These are phyloP conservation scores for Holothuria glaberrima DNA, from an alignment of 35 echinoderm and acorn worm genomes.

Conservation along the genomic window DNA sequence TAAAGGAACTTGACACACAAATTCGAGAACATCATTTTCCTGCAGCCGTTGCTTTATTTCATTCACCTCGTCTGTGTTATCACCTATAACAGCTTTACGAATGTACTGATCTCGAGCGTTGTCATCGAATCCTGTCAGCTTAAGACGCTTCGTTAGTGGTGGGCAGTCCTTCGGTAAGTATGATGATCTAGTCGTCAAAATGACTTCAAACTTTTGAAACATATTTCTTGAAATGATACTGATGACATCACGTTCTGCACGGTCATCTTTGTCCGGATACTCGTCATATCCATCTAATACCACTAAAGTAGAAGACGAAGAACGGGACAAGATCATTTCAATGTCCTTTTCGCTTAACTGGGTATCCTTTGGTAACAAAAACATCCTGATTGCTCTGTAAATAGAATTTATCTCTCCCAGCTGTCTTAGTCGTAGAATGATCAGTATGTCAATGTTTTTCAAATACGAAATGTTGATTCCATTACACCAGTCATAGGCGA, in stretches of 20 bases:
- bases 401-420: neutral
- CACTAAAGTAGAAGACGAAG: neutral
- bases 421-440: neutral
- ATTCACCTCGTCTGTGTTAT: neutral
- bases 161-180: neutral
- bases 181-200: constrained; percentile 6
- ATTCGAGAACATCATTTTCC: constrained; percentile 2
- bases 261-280: neutral
- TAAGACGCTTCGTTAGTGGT: neutral
- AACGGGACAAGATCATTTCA: neutral
- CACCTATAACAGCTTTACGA: neutral
- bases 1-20: constrained; percentile 2
- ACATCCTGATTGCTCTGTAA: neutral
- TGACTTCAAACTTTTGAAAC: constrained; percentile 30
- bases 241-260: neutral
- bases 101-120: neutral
- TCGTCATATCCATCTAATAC: constrained; percentile 28
- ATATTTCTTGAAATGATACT: constrained; percentile 3
- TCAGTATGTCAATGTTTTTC: neutral
- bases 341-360: neutral
- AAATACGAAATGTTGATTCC: neutral
- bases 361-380: neutral
- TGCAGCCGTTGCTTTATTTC: constrained; percentile 10
- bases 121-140: neutral
- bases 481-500: constrained; percentile 27